phyloP scores from a whole-genome alignment of 2,888 invertebrate genomes.

The Ischnus inquisitorius region DNA sequence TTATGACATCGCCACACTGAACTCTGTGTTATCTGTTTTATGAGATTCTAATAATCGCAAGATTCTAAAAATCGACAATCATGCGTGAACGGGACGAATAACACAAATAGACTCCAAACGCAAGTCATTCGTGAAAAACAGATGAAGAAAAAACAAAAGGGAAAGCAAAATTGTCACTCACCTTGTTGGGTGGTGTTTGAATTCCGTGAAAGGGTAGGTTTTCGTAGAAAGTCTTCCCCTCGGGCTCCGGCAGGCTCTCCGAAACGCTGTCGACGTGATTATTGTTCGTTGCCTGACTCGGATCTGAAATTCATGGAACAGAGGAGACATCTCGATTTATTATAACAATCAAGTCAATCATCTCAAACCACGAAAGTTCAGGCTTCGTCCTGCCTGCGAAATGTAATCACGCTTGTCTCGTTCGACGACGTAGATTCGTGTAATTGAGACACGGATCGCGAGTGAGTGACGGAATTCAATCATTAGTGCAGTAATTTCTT shows the following conservation, averaged over 20 bases:
- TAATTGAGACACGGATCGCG: background rate
- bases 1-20: constrained; percentile 19
- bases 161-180: constrained; percentile 84
- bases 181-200: constrained; percentile 97
- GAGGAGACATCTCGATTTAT: constrained; percentile 53
- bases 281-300: constrained; percentile 83
- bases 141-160: background rate
- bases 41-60: constrained; percentile 39
- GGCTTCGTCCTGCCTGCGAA: background rate
- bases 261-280: constrained; percentile 85
- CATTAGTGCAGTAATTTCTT: background rate
- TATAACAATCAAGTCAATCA: background rate
- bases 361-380: constrained; percentile 41
- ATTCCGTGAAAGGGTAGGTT: constrained; percentile 98
- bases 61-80: constrained; percentile 47
- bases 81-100: constrained; percentile 43
- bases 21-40: constrained; percentile 22
- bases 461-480: background rate
- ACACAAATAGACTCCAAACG: constrained; percentile 40
- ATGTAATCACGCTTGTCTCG: background rate
- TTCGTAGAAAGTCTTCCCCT: constrained; percentile 94
- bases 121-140: constrained; percentile 18
- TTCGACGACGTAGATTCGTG: background rate
- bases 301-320: constrained; percentile 80
- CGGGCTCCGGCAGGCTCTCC: constrained; percentile 92